Percentiles rank a stretch among this genome's conserved stretches.
phyloP scores from a whole-genome alignment of 2,113 vertebrate genomes.

The Morone saxatilis region DNA sequence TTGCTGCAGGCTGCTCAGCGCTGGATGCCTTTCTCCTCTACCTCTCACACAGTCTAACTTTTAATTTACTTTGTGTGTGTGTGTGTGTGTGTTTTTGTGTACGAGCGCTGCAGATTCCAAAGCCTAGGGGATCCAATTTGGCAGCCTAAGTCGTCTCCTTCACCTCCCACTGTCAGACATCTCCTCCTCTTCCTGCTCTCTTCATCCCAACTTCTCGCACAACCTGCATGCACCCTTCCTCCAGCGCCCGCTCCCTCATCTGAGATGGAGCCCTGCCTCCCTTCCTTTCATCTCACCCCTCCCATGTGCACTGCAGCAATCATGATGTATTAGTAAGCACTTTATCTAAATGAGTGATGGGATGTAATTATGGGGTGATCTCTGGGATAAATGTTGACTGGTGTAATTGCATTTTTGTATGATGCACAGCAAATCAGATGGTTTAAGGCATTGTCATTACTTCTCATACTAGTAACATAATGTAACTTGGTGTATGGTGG shows the following conservation, averaged over 20 bases:
- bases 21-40: neutral
- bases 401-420: conserved; percentile 52
- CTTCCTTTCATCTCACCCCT: conserved; percentile 56
- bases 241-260: conserved; percentile 6
- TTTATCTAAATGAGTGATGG: conserved; percentile 68
- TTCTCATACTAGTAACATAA: conserved; percentile 7
- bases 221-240: conserved; percentile 31
- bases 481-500: neutral
- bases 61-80: conserved; percentile 1
- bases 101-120: conserved; percentile 17
- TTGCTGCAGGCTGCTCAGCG: neutral
- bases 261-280: conserved; percentile 43
- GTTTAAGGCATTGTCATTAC: conserved; percentile 9
- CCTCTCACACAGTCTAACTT: conserved; percentile 9
- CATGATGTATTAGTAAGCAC: conserved; percentile 64
- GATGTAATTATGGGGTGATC: conserved; percentile 59
- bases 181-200: conserved; percentile 65
- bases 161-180: conserved; percentile 67
- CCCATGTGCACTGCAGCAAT: conserved; percentile 46
- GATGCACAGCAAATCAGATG: conserved; percentile 40
- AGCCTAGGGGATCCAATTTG: conserved; percentile 62
- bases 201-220: conserved; percentile 41
- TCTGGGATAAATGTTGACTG: conserved; percentile 48
- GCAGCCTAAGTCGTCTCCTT: conserved; percentile 52
- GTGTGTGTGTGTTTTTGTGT: neutral